A percentile compares a stretch with the other conserved stretches of the same genome.
These are phyloP conservation scores for Colossoma macropomum DNA, from an alignment of 2,113 vertebrate species.

Conservation along the genomic window DNA sequence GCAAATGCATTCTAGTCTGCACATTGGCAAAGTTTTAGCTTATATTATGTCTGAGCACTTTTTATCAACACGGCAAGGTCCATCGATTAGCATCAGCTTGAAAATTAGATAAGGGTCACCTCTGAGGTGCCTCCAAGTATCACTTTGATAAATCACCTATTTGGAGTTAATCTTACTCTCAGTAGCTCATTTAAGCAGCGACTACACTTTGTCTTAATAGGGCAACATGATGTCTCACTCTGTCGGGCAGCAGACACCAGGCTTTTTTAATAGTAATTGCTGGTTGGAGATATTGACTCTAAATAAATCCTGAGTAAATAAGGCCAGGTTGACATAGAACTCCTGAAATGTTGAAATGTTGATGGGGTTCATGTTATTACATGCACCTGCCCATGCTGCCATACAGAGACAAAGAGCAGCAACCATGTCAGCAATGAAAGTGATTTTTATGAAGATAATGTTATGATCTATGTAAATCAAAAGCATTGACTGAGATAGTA, in stretches of 20 bases:
- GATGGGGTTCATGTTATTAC: not conserved
- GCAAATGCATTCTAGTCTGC: conserved; percentile 11
- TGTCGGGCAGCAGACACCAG: not conserved
- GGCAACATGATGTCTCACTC: not conserved
- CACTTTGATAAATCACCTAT: conserved; percentile 24
- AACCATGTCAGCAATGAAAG: not conserved
- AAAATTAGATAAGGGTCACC: conserved; percentile 37
- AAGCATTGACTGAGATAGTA: too few species aligned
- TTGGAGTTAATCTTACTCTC: conserved; percentile 8
- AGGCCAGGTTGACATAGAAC: not conserved
- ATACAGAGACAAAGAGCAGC: not conserved
- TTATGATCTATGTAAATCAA: too few species aligned
- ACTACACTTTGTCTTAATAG: conserved; percentile 17
- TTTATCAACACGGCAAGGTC: conserved; percentile 14
- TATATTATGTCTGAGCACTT: conserved; percentile 9
- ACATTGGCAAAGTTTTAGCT: conserved; percentile 16
- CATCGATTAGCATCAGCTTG: conserved; percentile 18
- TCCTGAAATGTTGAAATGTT: not conserved
- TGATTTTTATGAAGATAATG: too few species aligned
- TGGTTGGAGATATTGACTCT: not conserved
- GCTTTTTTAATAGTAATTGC: not conserved
- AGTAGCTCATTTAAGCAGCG: not conserved
- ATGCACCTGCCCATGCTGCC: not conserved
- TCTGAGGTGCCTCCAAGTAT: conserved; percentile 18
- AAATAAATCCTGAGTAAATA: not conserved